Evolutionary conservation across 2,888 invertebrate species (phyloP), one percentile per base, ranked within the genome.

Genomic region (Campoplex capitator): DNA sequence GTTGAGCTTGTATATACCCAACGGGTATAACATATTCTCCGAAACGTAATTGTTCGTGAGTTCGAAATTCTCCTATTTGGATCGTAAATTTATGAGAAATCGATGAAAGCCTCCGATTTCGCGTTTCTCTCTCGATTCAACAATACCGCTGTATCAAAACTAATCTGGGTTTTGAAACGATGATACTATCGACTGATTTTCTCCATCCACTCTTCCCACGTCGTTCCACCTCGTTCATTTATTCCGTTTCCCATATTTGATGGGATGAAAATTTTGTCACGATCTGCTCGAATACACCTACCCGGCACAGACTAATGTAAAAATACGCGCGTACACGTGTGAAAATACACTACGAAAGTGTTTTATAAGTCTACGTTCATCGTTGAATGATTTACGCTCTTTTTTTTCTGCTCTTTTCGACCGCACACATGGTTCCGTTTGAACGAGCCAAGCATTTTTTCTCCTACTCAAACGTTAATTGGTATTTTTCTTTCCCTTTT

Each of bases 71-170:
- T 68, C 58, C 51, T 45, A 84, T 84, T 84, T 80, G 68, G 79
- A 80, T 75, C 38, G 28, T 9, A 78, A 84, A 79, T 84, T 79
- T 74, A 84, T 79, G 79, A 38, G 35, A 84, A 80, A 84, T 78
- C 67, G 68, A 68, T 73, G 67, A 74, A 67, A 71, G 67, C 16
- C 65, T 42, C 23, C 23, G 48, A 74, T 58, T 58, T 54, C 68
- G 45, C 32, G 23, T 23, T 23, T 23, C 23, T 48, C 3, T 38
- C 6, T n/a, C 67, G 45, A 56, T 45, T 56, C 45, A 56, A 51
- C 65, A 18, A 73, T 56, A 38, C 67, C 18, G 23, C 77, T 68
- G 68, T 74, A 58, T 79, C 84, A 84, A 80, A 84, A 84, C 75
- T 75, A 67, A 74, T 84, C 84, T 58, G 58, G 67, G 70, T 75